A percentile compares a stretch with the other conserved stretches of the same genome.
phyloP scores from a whole-genome alignment of 2,113 vertebrate genomes.

The Condylura cristata region DNA sequence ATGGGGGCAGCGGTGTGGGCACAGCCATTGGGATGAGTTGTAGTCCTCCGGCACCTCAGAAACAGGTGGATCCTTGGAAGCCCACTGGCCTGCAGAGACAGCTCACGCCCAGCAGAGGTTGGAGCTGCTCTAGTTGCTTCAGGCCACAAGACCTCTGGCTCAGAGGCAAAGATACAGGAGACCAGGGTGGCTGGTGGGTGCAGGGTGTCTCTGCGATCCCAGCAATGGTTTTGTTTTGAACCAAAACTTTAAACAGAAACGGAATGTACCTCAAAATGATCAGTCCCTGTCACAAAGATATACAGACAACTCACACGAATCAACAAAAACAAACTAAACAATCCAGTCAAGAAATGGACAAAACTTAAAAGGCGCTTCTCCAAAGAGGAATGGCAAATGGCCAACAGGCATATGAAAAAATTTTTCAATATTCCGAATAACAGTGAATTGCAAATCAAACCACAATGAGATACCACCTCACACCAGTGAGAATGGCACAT shows the following conservation, averaged over 20 bases:
- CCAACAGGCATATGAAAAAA: too few relatives aligned
- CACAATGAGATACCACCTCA: too few relatives aligned
- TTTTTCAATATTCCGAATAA: too few relatives aligned
- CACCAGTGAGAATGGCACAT: too few relatives aligned
- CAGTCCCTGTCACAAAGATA: too few relatives aligned
- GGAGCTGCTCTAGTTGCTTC: background rate
- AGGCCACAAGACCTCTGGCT: background rate
- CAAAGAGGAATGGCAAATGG: too few relatives aligned
- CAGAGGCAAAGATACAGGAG: background rate
- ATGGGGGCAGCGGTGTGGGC: background rate
- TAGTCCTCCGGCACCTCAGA: background rate
- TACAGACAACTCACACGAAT: too few relatives aligned
- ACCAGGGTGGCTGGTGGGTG: fast-evolving
- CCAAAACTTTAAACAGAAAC: conserved; percentile 22
- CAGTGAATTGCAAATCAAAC: too few relatives aligned
- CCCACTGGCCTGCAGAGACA: background rate
- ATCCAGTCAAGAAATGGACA: too few relatives aligned
- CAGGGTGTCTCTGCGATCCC: background rate
- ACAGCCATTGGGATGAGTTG: conserved; percentile 38
- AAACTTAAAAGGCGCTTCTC: too few relatives aligned
- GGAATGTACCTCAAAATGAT: background rate
- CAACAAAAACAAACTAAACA: too few relatives aligned
- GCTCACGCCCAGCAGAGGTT: conserved; percentile 44
- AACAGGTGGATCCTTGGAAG: background rate
- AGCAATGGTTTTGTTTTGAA: background rate